These are phyloP conservation scores for Oikopleura dioica DNA, from an alignment of 23 tunicate species.

Conservation along the genomic window DNA sequence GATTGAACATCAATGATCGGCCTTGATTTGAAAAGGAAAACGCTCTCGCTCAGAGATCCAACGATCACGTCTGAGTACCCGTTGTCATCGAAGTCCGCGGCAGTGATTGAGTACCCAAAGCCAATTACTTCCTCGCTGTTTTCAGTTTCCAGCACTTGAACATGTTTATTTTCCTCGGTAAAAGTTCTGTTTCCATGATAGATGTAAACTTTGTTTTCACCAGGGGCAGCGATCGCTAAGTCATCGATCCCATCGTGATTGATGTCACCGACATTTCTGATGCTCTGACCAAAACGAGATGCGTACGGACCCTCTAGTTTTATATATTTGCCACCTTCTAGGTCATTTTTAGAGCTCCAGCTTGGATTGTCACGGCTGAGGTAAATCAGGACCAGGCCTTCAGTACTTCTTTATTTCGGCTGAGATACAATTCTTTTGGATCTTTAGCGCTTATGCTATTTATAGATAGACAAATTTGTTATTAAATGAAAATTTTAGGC, in stretches of 20 bases:
- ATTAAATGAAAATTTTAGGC: too few relatives aligned
- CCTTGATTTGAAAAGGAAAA: not conserved
- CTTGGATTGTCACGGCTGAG: too few relatives aligned
- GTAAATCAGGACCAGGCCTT: too few relatives aligned
- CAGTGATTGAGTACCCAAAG: not conserved
- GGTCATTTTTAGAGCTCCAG: too few relatives aligned
- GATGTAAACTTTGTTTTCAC: not conserved
- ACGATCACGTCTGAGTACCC: not conserved
- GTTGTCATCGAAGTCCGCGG: not conserved
- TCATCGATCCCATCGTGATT: slow-evolving; percentile 12
- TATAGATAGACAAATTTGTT: too few relatives aligned
- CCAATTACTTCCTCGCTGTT: not conserved
- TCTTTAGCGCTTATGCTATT: too few relatives aligned
- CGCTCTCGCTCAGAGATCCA: not conserved
- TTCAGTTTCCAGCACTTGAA: not conserved
- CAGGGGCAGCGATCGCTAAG: not conserved
- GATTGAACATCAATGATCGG: slow-evolving; percentile 2
- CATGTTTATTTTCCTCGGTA: not conserved
- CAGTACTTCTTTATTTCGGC: too few relatives aligned
- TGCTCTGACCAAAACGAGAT: not conserved
- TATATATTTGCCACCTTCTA: too few relatives aligned
- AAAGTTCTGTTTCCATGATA: not conserved
- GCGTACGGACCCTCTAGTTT: too few relatives aligned
- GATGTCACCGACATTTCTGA: not conserved
- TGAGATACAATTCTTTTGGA: too few relatives aligned